Evolutionary conservation across 1,140 invertebrate species (phyloP), one percentile per base, ranked within the genome.

Genomic region (Eufriesea mexicana): DNA sequence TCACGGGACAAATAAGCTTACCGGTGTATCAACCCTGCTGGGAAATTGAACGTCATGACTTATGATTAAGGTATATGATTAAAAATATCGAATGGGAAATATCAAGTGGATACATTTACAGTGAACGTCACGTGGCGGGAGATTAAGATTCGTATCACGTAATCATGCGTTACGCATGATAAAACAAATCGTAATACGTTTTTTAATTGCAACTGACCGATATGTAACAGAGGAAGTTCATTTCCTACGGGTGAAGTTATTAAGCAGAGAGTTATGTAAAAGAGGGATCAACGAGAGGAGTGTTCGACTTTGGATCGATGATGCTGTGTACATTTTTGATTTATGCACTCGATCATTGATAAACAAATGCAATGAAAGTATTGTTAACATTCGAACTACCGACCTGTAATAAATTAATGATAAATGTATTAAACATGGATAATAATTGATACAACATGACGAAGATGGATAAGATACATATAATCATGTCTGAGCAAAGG

Each of bases 211-310:
- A 71, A 75, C 75, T 70, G 64, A 47, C 42, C 54, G 59, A 86
- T 87, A 83, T 51, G 6, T 45, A 54, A 57, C 6, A 61, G 57
- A 81, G 85, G 87, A 89, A 85, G 87, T 87, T 45, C 61, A 84
- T 87, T 55, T 62, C 87, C 75, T 79, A 86, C 61, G 74, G 49
- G 16, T 23, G 10, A 54, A 57, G 62, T 79, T 70, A 72, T 79
- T 83, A 80, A 79, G 86, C 59, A 66, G 57, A 49, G 67, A 71
- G 80, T 89, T 89, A 89, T 84, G 77, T 89, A 89, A 89, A 88
- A 20, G 35, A 71, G 42, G 62, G 42, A 49, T 84, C 78, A 84
- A 79, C 59, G 71, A 68, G 71, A 68, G 86, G 86, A 57, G 86
- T 87, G 83, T 77, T 51, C 67, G 42, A n/a, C 59, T 70, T 49